These are phyloP conservation scores for Propithecus perrieri DNA, from an alignment of 2,797 vertebrate genomes.

Conservation along the genomic window DNA sequence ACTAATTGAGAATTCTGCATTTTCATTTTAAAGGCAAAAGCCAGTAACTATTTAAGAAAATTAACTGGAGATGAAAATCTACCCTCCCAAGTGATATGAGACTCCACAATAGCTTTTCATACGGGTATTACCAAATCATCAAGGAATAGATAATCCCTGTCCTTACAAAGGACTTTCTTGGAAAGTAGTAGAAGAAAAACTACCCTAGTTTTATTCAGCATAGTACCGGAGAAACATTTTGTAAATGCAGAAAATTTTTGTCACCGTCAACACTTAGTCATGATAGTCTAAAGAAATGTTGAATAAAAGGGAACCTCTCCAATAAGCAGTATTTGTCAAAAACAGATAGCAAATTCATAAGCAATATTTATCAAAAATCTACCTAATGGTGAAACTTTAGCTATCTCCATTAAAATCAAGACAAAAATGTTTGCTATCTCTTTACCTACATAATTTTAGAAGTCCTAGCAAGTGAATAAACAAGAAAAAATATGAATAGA, in stretches of 20 bases:
- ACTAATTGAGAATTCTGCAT: neutral
- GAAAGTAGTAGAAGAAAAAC: neutral
- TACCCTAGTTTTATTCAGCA: neutral
- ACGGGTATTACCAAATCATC: neutral
- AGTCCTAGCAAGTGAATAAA: neutral
- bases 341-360: neutral
- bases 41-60: neutral
- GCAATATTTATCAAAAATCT: neutral
- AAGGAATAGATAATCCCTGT: neutral
- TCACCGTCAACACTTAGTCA: neutral
- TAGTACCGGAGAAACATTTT: neutral
- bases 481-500: neutral
- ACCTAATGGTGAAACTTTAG: neutral
- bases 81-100: neutral
- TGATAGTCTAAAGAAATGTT: neutral
- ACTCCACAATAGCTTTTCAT: neutral
- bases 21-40: constrained; percentile 21
- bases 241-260: neutral
- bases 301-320: neutral
- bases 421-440: neutral
- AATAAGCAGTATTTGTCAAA: neutral
- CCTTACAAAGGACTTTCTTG: neutral
- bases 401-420: neutral
- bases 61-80: neutral
- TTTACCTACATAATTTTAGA: neutral